Evolutionary conservation across 2,888 invertebrate genomes (phyloP), one percentile per base, ranked within the genome.

Genomic region (Muschampia plurimacula): DNA sequence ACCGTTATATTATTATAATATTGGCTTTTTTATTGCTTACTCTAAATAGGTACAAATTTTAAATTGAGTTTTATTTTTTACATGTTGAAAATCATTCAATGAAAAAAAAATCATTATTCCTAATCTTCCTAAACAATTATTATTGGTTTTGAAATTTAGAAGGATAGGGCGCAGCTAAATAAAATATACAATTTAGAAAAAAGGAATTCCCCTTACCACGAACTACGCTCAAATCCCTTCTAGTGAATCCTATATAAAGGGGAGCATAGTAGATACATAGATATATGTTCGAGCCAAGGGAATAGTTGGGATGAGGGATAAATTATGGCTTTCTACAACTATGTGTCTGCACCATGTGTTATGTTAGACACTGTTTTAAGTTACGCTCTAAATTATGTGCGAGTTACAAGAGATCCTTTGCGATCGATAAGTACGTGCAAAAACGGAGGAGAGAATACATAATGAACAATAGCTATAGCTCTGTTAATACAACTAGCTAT

Each of bases 271-370:
- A 83, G 86, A 86, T 89, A 91, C 89, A 87, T 89, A 90, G 87
- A 86, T 86, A 84, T 88, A 87, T 86, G 88, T 84, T 84, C 84
- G 90, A 88, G 89, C 84, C 92, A 79, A 89, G 93, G 93, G 93
- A 93, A 91, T 93, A 93, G 92, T 92, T 89, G 88, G 92, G 92
- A 91, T 90, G 90, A 89, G 88, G 90, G 87, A 91, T 94, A 91
- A 94, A 80, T 92, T 93, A 93, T 93, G 85, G 91, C 92, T 89
- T 92, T 92, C 92, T 93, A 87, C 86, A 92, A 92, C 91, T 92
- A 91, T 90, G 89, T 90, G 89, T 89, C 89, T 90, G 86, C 85
- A 82, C 89, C 92, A 92, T 93, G 88, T 93, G 93, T 92, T 91
- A 88, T 89, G 84, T 84, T 87, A 90, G 83, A 86, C 84, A 86